Percentiles rank a stretch among this genome's conserved stretches.
Evolutionary conservation across 2,888 invertebrate species (phyloP).

Genomic region (Patella depressa): DNA sequence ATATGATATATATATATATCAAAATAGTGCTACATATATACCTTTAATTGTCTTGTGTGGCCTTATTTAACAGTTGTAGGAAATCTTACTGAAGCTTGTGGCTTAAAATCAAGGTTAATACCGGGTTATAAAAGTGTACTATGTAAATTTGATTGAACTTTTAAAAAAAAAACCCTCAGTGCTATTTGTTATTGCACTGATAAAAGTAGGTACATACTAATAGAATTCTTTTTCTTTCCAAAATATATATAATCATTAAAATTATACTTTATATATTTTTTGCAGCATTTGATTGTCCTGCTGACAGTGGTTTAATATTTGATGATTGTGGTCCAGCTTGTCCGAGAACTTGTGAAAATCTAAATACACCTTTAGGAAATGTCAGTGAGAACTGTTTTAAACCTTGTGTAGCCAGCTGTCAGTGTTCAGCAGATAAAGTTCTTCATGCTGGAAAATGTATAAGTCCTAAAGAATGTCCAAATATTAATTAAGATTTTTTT

Average conservation of each 20-base stretch:
- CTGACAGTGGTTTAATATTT: constrained; percentile 65
- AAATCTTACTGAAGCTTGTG: too few species aligned
- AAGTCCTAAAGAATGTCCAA: constrained; percentile 58
- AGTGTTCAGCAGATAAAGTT: constrained; percentile 68
- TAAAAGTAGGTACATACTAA: too few species aligned
- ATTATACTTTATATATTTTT: not conserved
- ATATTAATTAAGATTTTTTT: constrained; percentile 24
- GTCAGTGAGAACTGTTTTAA: constrained; percentile 64
- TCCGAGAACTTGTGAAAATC: constrained; percentile 66
- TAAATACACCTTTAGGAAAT: constrained; percentile 50
- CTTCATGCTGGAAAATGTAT: constrained; percentile 65
- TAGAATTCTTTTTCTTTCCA: too few species aligned
- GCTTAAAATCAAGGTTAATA: too few species aligned
- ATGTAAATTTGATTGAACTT: too few species aligned
- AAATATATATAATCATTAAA: too few species aligned
- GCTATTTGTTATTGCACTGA: too few species aligned
- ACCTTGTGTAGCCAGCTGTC: constrained; percentile 69
- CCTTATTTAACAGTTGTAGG: too few species aligned
- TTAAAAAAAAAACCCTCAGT: too few species aligned
- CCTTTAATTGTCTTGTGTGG: not conserved
- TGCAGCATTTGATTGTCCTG: constrained; percentile 65
- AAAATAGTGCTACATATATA: not conserved
- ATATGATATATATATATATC: not conserved
- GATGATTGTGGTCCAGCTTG: constrained; percentile 71
- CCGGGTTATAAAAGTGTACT: too few species aligned